Evolutionary conservation across 2,113 vertebrate genomes (phyloP).

Genomic region (Podocnemis expansa): DNA sequence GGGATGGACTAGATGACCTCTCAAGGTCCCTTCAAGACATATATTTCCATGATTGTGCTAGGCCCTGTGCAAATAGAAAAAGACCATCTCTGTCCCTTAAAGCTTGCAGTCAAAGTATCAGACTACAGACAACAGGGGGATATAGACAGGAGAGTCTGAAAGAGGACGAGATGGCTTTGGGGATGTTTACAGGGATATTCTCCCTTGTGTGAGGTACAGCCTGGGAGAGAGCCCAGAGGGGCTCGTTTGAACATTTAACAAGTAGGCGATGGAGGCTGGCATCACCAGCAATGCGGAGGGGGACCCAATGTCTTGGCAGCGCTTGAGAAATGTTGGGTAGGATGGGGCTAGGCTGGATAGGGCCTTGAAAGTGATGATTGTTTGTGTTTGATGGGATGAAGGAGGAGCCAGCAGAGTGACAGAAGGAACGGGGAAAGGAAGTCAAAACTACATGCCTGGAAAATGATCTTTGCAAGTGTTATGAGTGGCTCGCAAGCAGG

Average conservation of each 20-base stretch:
- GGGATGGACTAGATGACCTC: neutral
- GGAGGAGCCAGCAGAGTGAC: neutral
- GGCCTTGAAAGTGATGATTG: neutral
- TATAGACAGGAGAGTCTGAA: neutral
- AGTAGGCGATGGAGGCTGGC: neutral
- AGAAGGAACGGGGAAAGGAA: neutral
- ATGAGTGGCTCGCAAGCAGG: neutral
- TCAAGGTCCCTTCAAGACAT: neutral
- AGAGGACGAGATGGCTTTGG: neutral
- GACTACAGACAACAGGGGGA: neutral
- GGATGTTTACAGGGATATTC: neutral
- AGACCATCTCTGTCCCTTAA: neutral
- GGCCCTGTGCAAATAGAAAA: neutral
- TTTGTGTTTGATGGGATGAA: neutral
- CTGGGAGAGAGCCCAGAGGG: neutral
- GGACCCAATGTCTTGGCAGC: neutral
- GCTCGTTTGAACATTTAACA: neutral
- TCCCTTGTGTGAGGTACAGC: neutral
- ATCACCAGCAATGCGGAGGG: neutral
- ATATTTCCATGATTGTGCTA: neutral
- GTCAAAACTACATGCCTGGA: neutral
- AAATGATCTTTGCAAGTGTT: neutral
- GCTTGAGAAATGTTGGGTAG: neutral
- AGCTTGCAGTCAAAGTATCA: neutral
- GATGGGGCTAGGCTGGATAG: neutral